phyloP scores from a whole-genome alignment of 2,888 invertebrate genomes.

The Pyrrhosoma nymphula region DNA sequence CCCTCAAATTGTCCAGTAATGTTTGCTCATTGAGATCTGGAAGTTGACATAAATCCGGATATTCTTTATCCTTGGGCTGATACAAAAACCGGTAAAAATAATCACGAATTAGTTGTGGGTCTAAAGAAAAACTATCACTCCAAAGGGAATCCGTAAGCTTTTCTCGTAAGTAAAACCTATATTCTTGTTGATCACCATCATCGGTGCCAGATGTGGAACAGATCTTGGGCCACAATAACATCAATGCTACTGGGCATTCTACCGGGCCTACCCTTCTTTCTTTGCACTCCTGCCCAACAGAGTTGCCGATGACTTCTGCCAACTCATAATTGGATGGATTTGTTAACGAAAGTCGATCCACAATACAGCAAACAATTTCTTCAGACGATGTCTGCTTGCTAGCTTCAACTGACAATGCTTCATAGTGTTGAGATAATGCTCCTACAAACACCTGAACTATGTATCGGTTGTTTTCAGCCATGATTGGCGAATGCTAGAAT shows the following conservation, averaged over 20 bases:
- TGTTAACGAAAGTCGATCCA: slow-evolving; percentile 84
- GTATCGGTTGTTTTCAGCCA: slow-evolving; percentile 82
- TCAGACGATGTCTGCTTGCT: slow-evolving; percentile 95
- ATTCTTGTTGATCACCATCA: slow-evolving; percentile 59
- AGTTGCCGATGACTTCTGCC: slow-evolving; percentile 92
- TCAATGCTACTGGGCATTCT: slow-evolving; percentile 90
- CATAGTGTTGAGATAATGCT: slow-evolving; percentile 91
- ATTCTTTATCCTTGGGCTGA: slow-evolving; percentile 95
- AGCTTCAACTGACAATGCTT: slow-evolving; percentile 93
- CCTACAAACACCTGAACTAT: slow-evolving; percentile 94
- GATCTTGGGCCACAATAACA: slow-evolving; percentile 90
- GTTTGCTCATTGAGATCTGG: slow-evolving; percentile 97
- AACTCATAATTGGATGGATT: slow-evolving; percentile 87
- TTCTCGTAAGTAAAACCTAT: slow-evolving; percentile 91
- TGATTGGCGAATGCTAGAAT: slow-evolving; percentile 56
- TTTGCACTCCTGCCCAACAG: slow-evolving; percentile 94
- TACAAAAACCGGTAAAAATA: slow-evolving; percentile 94
- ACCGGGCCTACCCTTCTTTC: slow-evolving; percentile 91
- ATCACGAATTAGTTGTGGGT: slow-evolving; percentile 94
- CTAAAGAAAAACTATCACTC: slow-evolving; percentile 93
- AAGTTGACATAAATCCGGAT: slow-evolving; percentile 96
- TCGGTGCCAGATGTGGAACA: slow-evolving; percentile 44
- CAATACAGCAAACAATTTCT: slow-evolving; percentile 94
- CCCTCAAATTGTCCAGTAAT: slow-evolving; percentile 92
- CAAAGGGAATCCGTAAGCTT: slow-evolving; percentile 91